A percentile compares a stretch with the other conserved stretches of the same genome.
Conservation (phyloP, 2,888 invertebrate species). For the Phengaris alcon region DNA sequence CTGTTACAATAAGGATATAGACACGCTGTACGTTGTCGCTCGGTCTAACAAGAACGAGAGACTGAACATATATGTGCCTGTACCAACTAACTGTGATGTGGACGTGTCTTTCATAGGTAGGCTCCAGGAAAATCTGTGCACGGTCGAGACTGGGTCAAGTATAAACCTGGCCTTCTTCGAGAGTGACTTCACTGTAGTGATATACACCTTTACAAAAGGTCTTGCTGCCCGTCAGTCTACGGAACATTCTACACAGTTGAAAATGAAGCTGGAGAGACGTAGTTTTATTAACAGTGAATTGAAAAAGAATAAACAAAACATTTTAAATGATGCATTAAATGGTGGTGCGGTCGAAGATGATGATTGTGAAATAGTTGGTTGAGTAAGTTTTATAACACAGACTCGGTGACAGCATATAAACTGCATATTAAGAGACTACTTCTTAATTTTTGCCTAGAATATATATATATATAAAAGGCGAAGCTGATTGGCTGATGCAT, state of each 20-base stretch:
- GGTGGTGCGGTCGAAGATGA: slow-evolving; percentile 68
- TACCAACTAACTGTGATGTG: slow-evolving; percentile 55
- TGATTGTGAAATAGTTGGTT: slow-evolving; percentile 57
- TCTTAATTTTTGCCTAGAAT: no score
- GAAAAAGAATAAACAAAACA: slow-evolving; percentile 54
- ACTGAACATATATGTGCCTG: slow-evolving; percentile 69
- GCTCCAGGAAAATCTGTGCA: slow-evolving; percentile 69
- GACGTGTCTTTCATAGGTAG: slow-evolving; percentile 58
- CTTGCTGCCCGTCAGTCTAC: slow-evolving; percentile 53
- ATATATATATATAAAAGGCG: no score
- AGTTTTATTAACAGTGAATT: slow-evolving; percentile 65
- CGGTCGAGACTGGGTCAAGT: slow-evolving; percentile 64
- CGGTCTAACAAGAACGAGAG: slow-evolving; percentile 60
- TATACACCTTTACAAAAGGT: slow-evolving; percentile 66
- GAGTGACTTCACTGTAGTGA: slow-evolving; percentile 66
- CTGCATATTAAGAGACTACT: no score
- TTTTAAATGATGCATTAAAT: slow-evolving; percentile 62
- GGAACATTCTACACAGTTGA: slow-evolving; percentile 49
- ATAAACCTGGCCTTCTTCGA: slow-evolving; percentile 69
- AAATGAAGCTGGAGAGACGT: slow-evolving; percentile 56
- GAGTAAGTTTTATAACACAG: slow-evolving; percentile 33
- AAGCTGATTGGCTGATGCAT: no score
- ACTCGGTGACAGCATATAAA: no score
- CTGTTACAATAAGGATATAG: slow-evolving; percentile 67
- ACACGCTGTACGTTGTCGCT: slow-evolving; percentile 67